Evolutionary conservation across 2,888 invertebrate genomes (phyloP).

Genomic region (Drosophila crucigera): DNA sequence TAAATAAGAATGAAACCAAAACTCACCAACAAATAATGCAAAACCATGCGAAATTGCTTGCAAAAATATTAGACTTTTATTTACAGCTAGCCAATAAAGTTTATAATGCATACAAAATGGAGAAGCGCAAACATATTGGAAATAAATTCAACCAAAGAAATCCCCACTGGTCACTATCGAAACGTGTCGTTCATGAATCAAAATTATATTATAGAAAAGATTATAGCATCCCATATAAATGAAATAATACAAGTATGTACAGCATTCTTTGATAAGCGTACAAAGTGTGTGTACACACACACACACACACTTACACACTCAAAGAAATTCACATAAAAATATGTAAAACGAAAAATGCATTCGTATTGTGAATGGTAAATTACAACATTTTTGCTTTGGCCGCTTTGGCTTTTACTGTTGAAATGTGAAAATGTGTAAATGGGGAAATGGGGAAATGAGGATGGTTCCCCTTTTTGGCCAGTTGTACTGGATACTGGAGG

Average conservation of each 20-base stretch:
- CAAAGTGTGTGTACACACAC: constrained; percentile 1
- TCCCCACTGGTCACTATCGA: not conserved
- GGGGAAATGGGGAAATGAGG: not conserved
- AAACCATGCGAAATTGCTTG: not conserved
- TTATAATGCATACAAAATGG: not conserved
- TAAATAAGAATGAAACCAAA: not conserved
- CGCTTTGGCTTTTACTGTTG: constrained; percentile 11
- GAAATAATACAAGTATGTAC: constrained; percentile 7
- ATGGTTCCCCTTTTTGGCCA: constrained; percentile 24
- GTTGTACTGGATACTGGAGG: not conserved
- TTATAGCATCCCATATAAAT: constrained; percentile 10
- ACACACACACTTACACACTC: not conserved
- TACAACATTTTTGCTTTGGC: constrained; percentile 39
- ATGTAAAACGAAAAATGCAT: constrained; percentile 28
- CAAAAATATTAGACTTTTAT: not conserved
- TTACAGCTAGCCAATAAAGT: not conserved
- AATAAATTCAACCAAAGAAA: not conserved
- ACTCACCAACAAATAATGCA: not conserved
- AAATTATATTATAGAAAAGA: not conserved
- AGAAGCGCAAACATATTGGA: not conserved
- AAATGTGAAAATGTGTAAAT: not conserved
- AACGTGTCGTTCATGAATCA: not conserved
- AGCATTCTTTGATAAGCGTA: constrained; percentile 18
- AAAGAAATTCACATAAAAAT: constrained; percentile 11
- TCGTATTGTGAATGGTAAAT: constrained; percentile 41